Conservation (phyloP, 2,888 invertebrate species). For the Patella ulyssiponensis region DNA sequence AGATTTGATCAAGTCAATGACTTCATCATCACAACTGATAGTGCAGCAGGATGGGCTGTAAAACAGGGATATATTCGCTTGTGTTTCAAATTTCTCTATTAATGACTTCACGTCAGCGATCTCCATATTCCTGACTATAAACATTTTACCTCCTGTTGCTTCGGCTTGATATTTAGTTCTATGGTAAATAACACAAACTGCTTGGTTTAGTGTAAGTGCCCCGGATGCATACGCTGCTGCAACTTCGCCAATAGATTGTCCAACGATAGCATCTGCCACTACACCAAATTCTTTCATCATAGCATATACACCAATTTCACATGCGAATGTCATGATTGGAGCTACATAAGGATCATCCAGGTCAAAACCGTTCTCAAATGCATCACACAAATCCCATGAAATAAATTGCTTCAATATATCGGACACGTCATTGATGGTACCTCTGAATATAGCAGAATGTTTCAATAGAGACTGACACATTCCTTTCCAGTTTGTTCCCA, state of each 20-base stretch:
- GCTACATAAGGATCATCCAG: slow-evolving; percentile 38
- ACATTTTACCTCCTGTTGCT: slow-evolving; percentile 43
- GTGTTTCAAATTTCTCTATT: slow-evolving; percentile 21
- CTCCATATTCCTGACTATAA: slow-evolving; percentile 39
- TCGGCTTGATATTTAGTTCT: slow-evolving; percentile 36
- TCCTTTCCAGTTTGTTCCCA: slow-evolving; percentile 49
- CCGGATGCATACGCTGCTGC: slow-evolving; percentile 50
- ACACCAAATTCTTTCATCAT: slow-evolving; percentile 47
- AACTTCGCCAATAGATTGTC: slow-evolving; percentile 56
- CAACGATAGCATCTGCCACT: slow-evolving; percentile 42
- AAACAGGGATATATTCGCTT: slow-evolving; percentile 40
- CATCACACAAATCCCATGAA: slow-evolving; percentile 32
- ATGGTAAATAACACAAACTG: slow-evolving; percentile 47
- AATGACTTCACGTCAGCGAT: slow-evolving; percentile 31
- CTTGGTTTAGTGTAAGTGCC: slow-evolving; percentile 37
- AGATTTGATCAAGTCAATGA: slow-evolving; percentile 29
- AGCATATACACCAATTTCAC: slow-evolving; percentile 42
- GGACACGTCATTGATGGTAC: slow-evolving; percentile 37
- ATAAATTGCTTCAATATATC: slow-evolving; percentile 23
- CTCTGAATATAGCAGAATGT: slow-evolving; percentile 30
- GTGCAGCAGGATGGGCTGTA: slow-evolving; percentile 43
- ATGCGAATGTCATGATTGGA: slow-evolving; percentile 50
- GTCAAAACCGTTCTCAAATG: slow-evolving; percentile 33
- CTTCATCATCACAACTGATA: slow-evolving; percentile 39
- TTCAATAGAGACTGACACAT: slow-evolving; percentile 46